phyloP scores from a whole-genome alignment of 2,888 invertebrate genomes.

The Oscheius sp. region DNA sequence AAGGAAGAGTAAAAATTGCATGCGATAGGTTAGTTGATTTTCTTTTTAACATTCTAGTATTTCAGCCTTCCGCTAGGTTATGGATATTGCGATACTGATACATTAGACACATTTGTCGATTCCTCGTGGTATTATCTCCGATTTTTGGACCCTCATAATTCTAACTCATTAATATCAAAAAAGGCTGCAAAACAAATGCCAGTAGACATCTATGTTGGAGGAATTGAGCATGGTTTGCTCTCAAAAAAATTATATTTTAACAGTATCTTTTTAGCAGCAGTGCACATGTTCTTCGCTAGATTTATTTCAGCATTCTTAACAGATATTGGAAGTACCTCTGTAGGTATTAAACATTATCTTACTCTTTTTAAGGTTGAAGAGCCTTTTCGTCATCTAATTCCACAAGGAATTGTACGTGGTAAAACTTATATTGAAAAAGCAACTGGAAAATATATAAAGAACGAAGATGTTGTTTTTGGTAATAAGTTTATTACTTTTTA shows the following conservation, averaged over 20 bases:
- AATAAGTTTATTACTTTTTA: neutral
- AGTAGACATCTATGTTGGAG: constrained; percentile 93
- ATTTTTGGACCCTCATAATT: constrained; percentile 84
- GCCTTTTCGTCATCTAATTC: constrained; percentile 88
- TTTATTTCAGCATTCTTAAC: constrained; percentile 91
- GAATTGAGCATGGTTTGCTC: constrained; percentile 85
- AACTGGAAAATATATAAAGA: constrained; percentile 82
- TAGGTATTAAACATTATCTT: too few species aligned
- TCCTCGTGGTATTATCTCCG: constrained; percentile 97
- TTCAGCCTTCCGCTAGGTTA: constrained; percentile 17
- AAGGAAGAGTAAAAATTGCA: neutral
- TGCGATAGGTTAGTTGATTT: neutral
- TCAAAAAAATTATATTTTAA: neutral
- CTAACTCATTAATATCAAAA: constrained; percentile 72
- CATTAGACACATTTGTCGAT: constrained; percentile 99
- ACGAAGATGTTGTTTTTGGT: constrained; percentile 76
- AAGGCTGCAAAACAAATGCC: constrained; percentile 85
- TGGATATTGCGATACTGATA: constrained; percentile 84
- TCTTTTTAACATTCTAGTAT: neutral
- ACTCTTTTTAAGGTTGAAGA: constrained; percentile 74
- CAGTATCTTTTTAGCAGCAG: constrained; percentile 77
- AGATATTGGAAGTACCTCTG: constrained; percentile 80
- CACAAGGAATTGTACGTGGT: constrained; percentile 76
- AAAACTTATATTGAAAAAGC: constrained; percentile 68
- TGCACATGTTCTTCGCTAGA: constrained; percentile 95